These are phyloP conservation scores for Mallotus villosus DNA, from an alignment of 2,797 vertebrate species.

Conservation along the genomic window DNA sequence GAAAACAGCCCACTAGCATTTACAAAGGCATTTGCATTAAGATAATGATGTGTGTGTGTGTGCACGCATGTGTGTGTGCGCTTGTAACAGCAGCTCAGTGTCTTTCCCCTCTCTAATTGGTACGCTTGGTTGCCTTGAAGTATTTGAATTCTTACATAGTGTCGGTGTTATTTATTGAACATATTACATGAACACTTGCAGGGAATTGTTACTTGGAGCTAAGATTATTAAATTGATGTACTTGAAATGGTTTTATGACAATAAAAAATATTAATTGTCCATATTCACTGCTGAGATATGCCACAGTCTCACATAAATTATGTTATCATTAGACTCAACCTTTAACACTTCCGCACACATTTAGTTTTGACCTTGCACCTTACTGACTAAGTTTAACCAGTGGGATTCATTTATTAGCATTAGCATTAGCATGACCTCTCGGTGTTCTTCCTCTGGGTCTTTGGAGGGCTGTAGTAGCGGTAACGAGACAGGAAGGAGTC, in stretches of 20 bases:
- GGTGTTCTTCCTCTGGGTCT: neutral
- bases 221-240: neutral
- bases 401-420: neutral
- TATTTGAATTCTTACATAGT: conserved; percentile 5
- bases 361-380: neutral
- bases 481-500: conserved; percentile 4
- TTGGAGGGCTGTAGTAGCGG: neutral
- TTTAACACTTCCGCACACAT: too few species aligned
- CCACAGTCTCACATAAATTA: too few species aligned
- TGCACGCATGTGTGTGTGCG: neutral
- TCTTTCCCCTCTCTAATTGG: conserved; percentile 28
- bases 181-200: neutral
- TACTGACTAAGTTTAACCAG: neutral
- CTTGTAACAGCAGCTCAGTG: conserved; percentile 7
- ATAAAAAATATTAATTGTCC: neutral
- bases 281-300: too few species aligned
- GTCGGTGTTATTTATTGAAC: conserved; percentile 18
- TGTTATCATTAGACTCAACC: too few species aligned
- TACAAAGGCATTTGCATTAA: conserved; percentile 38
- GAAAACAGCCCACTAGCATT: conserved; percentile 25
- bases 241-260: neutral
- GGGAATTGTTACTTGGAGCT: neutral
- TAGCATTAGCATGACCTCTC: conserved; percentile 1
- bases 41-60: conserved; percentile 23
- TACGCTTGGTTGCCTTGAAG: conserved; percentile 14